Conservation (phyloP, 2,113 vertebrate genomes). For the Pheucticus melanocephalus region DNA sequence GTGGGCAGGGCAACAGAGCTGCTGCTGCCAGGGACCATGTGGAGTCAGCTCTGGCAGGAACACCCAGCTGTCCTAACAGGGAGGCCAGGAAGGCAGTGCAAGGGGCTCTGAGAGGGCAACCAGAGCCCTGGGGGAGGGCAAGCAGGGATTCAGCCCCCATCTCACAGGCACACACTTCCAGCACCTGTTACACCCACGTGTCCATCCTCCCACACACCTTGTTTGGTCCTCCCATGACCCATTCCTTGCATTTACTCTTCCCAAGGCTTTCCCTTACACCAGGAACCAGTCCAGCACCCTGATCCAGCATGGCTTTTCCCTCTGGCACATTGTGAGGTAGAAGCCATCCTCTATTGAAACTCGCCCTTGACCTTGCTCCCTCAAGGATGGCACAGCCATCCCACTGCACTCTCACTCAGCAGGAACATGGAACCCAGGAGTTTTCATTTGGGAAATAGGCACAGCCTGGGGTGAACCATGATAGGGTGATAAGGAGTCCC, state of each 20-base stretch:
- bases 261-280: neutral
- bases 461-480: neutral
- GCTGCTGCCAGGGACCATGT: neutral
- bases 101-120: neutral
- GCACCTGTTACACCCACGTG: neutral
- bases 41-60: neutral
- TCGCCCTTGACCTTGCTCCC: neutral
- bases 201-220: neutral
- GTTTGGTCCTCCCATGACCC: neutral
- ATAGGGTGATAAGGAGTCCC: neutral
- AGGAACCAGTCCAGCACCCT: neutral
- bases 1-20: neutral
- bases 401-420: neutral
- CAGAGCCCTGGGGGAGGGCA: accelerated
- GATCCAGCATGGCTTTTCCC: neutral
- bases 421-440: neutral
- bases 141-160: neutral
- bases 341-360: neutral
- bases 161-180: neutral
- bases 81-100: neutral
- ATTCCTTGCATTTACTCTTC: neutral
- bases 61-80: neutral
- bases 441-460: neutral
- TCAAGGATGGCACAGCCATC: neutral
- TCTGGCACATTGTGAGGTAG: accelerated